Evolutionary conservation across 2,797 vertebrate genomes (phyloP).

Genomic region (Typhlichthys eigenmanni): DNA sequence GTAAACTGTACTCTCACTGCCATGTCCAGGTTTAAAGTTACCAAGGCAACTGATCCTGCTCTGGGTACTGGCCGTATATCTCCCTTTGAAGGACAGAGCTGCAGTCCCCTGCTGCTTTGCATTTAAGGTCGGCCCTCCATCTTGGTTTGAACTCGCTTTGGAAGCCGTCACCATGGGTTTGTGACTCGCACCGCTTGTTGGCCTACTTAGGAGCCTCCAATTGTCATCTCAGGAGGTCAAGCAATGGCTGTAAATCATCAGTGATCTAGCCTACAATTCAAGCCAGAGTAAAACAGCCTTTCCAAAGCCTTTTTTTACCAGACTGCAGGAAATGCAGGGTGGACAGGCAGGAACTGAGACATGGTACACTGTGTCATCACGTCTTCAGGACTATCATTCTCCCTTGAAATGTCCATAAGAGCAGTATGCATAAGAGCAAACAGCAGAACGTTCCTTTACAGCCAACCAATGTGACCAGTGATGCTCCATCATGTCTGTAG

Average conservation of each 20-base stretch:
- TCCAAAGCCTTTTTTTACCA: too few relatives aligned
- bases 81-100: conserved; percentile 67
- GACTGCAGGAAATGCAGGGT: too few relatives aligned
- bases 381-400: too few relatives aligned
- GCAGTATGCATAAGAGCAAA: too few relatives aligned
- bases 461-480: too few relatives aligned
- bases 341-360: too few relatives aligned
- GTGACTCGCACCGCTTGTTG: conserved; percentile 29
- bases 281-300: conserved; percentile 18
- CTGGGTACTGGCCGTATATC: conserved; percentile 68
- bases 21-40: conserved; percentile 80
- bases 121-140: conserved; percentile 73
- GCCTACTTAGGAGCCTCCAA: conserved; percentile 54
- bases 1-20: conserved; percentile 75
- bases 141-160: conserved; percentile 56
- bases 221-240: conserved; percentile 52
- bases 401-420: too few relatives aligned
- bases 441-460: too few relatives aligned
- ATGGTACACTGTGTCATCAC: too few relatives aligned
- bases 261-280: conserved; percentile 38
- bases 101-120: conserved; percentile 72
- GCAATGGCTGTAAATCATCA: conserved; percentile 44
- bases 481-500: too few relatives aligned
- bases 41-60: conserved; percentile 71
- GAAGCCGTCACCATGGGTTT: conserved; percentile 42